A percentile compares a stretch with the other conserved stretches of the same genome.
phyloP scores from a whole-genome alignment of 2,113 vertebrate genomes.

The Campylomormyrus numenius region DNA sequence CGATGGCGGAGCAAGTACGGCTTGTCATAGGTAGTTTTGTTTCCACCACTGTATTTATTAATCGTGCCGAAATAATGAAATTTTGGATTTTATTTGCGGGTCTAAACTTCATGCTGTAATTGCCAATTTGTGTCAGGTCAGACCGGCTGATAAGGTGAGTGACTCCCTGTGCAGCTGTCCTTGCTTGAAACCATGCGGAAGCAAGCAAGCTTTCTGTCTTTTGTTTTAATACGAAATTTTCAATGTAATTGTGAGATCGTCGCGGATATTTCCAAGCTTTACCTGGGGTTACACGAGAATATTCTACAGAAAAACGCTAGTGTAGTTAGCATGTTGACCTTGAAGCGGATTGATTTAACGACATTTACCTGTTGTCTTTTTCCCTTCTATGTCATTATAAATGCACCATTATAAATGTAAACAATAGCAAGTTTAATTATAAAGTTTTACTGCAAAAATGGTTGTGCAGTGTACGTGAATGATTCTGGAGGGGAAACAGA shows the following conservation, averaged over 20 bases:
- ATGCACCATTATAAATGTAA: background rate
- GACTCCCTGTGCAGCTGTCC: background rate
- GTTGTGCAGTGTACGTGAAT: background rate
- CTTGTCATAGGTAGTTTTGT: background rate
- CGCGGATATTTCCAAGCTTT: background rate
- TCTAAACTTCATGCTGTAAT: background rate
- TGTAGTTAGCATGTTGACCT: background rate
- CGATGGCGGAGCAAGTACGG: background rate
- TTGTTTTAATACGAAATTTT: background rate
- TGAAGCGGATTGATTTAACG: background rate
- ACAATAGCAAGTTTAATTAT: background rate
- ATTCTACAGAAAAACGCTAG: background rate
- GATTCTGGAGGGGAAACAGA: background rate
- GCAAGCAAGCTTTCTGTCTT: background rate
- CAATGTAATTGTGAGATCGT: background rate
- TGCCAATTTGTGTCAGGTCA: background rate
- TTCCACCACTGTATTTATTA: background rate
- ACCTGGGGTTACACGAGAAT: background rate
- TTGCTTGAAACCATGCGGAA: background rate
- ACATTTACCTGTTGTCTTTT: background rate
- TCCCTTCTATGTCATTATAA: background rate
- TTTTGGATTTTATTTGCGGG: background rate
- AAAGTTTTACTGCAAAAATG: background rate
- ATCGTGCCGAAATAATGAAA: background rate
- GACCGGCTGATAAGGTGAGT: background rate